Conservation (phyloP, 2,797 vertebrate species). For the Epinephelus coioides region DNA sequence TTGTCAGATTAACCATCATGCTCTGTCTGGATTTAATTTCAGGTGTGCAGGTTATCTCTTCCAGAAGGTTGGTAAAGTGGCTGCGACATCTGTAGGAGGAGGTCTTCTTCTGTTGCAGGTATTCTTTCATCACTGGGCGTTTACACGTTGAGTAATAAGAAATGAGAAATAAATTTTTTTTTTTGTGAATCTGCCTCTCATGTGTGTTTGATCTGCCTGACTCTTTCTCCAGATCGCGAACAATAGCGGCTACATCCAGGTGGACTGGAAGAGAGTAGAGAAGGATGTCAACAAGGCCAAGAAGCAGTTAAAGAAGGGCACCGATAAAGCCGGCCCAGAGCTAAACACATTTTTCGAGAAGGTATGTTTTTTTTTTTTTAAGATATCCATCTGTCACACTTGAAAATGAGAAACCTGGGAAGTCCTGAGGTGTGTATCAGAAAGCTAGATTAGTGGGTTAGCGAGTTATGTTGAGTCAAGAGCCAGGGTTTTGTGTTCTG, state of each 20-base stretch:
- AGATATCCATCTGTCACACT: no score
- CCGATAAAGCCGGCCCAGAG: constrained; percentile 93
- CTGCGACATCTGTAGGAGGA: constrained; percentile 96
- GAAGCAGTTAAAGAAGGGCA: constrained; percentile 94
- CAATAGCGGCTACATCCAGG: constrained; percentile 96
- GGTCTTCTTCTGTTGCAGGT: constrained; percentile 98
- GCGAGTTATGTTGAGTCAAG: no score
- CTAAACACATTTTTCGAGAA: constrained; percentile 94
- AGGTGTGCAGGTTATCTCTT: constrained; percentile 99
- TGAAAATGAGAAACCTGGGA: no score
- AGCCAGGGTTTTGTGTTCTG: no score
- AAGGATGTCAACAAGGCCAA: constrained; percentile 99
- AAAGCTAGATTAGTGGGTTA: no score
- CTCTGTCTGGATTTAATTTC: constrained; percentile 44
- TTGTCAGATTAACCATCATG: neutral
- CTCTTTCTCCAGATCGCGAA: constrained; percentile 91
- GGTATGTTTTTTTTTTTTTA: constrained; percentile 77
- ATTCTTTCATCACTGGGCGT: constrained; percentile 29
- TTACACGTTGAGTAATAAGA: neutral
- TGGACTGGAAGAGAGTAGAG: constrained; percentile 98
- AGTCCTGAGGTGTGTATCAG: no score
- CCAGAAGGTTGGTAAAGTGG: constrained; percentile 98
- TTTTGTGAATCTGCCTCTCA: neutral
- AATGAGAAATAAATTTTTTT: no score
- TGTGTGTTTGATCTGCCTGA: neutral